A percentile compares a stretch with the other conserved stretches of the same genome.
Evolutionary conservation across 2,113 vertebrate genomes (phyloP).

Genomic region (Murina feae): DNA sequence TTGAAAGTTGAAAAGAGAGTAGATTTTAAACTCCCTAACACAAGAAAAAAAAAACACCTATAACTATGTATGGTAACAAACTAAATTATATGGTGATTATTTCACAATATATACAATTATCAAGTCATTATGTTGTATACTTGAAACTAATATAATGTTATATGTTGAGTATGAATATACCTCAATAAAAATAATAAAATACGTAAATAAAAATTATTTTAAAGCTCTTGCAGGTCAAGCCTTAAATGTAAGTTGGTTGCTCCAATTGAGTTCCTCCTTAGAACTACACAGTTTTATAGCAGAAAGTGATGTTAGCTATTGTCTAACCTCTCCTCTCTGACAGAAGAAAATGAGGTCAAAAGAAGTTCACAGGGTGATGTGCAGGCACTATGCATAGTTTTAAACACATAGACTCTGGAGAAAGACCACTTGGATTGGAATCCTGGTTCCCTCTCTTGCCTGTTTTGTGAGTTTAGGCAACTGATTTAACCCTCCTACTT

Average conservation of each 20-base stretch:
- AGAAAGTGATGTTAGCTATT: background rate
- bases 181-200: background rate
- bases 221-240: background rate
- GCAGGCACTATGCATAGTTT: background rate
- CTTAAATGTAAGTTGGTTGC: background rate
- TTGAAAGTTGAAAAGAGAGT: background rate
- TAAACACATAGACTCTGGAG: background rate
- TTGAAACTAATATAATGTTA: background rate
- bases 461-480: background rate
- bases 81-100: background rate
- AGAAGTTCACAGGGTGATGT: background rate
- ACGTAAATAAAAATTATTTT: background rate
- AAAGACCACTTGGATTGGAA: background rate
- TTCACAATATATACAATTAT: background rate
- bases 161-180: background rate
- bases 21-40: background rate
- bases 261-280: background rate
- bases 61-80: background rate
- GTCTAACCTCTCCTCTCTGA: background rate
- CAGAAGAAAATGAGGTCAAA: background rate
- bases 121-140: background rate
- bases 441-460: background rate
- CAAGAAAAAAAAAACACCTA: background rate
- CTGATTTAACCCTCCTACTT: background rate
- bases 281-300: background rate